These are phyloP conservation scores for Holothuria leucospilota DNA, from an alignment of 53 echinoderm and acorn worm species.

Conservation along the genomic window DNA sequence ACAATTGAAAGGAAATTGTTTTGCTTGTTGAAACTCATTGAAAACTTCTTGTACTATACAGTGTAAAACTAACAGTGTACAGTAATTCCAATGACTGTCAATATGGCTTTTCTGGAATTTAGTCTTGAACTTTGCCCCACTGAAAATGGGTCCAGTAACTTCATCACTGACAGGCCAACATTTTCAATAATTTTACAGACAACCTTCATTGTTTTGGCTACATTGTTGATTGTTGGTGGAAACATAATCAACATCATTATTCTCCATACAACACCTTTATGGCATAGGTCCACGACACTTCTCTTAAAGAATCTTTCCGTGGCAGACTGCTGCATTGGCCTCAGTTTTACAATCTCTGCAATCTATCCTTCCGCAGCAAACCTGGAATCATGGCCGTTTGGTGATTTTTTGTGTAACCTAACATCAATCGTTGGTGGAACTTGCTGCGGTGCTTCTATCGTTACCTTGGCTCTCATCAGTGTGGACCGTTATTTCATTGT, in stretches of 20 bases:
- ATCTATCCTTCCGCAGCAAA: constrained; percentile 39
- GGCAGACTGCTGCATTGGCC: constrained; percentile 40
- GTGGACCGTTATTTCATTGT: constrained; percentile 49
- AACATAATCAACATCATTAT: constrained; percentile 19
- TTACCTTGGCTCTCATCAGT: constrained; percentile 41
- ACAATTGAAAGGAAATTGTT: no score
- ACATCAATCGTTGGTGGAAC: constrained; percentile 34
- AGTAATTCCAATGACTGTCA: no score
- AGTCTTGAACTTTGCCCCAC: no score
- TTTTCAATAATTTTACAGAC: neutral
- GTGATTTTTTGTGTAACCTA: constrained; percentile 4
- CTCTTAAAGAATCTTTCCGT: constrained; percentile 43
- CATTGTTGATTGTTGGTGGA: constrained; percentile 13
- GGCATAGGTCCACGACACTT: constrained; percentile 25
- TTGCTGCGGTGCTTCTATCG: constrained; percentile 36
- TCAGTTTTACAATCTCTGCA: constrained; percentile 35
- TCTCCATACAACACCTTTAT: neutral
- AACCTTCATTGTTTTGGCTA: neutral
- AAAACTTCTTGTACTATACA: no score
- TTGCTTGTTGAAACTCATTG: no score
- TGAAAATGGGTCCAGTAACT: no score
- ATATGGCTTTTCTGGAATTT: no score
- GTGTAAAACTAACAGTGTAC: no score
- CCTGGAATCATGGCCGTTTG: constrained; percentile 40
- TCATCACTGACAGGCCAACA: neutral